phyloP scores from a whole-genome alignment of 2,888 invertebrate genomes.

The Hipparchia semele region DNA sequence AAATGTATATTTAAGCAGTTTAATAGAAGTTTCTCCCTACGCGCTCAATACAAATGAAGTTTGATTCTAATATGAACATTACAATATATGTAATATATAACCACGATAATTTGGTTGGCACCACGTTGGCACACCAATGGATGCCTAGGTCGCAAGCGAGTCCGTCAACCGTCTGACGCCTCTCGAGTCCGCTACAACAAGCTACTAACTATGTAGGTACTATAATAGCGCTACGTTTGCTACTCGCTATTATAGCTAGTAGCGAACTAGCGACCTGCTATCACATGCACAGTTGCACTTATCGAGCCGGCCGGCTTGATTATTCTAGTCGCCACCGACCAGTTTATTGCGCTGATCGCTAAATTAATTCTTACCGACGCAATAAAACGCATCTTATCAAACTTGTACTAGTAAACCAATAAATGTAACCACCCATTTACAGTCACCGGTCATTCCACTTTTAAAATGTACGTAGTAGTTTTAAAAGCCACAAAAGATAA shows the following conservation, averaged over 20 bases:
- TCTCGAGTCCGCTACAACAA: constrained; percentile 11
- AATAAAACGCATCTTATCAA: constrained; percentile 30
- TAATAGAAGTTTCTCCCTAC: too few relatives aligned
- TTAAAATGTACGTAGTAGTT: constrained; percentile 14
- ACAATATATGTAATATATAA: not conserved
- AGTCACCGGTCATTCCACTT: constrained; percentile 26
- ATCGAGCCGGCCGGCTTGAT: constrained; percentile 44
- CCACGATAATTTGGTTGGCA: not conserved
- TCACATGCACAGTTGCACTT: constrained; percentile 35
- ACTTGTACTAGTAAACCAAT: constrained; percentile 24
- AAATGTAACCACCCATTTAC: constrained; percentile 19
- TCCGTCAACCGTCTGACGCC: not conserved
- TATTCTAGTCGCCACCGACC: constrained; percentile 38
- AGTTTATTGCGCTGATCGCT: constrained; percentile 36
- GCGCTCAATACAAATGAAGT: too few relatives aligned
- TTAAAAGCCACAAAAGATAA: constrained; percentile 16
- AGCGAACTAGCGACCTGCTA: constrained; percentile 35
- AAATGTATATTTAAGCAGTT: too few relatives aligned
- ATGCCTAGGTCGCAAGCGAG: not conserved
- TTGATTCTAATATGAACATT: too few relatives aligned
- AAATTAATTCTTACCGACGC: constrained; percentile 36
- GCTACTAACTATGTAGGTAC: constrained; percentile 3
- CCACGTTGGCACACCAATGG: constrained; percentile 5
- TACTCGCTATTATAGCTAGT: not conserved
- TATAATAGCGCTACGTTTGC: too few relatives aligned